Conservation (phyloP, 1,140 invertebrate genomes). For the Epicauta chinensis region DNA sequence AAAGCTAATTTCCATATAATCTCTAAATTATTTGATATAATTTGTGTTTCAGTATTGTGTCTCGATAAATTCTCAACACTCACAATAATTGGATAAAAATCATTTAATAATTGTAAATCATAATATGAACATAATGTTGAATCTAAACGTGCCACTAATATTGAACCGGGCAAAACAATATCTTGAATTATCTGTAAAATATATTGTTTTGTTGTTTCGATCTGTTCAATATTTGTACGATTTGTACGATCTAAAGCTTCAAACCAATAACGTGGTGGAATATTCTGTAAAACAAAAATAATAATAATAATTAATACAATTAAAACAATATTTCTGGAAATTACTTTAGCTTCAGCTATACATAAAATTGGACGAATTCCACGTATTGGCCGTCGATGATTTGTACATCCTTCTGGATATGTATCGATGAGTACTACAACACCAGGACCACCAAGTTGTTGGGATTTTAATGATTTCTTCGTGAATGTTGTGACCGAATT, state of each 20-base stretch:
- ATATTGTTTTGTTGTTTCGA: not conserved
- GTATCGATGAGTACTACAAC: constrained; percentile 46
- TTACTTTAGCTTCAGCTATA: constrained; percentile 41
- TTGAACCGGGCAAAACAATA: constrained; percentile 3
- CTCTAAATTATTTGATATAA: constrained; percentile 3
- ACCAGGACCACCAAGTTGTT: constrained; percentile 41
- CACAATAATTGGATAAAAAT: constrained; percentile 6
- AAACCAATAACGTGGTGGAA: constrained; percentile 10
- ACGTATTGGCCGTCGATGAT: constrained; percentile 31
- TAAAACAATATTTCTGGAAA: not conserved
- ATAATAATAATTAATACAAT: not conserved
- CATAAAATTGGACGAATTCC: constrained; percentile 48
- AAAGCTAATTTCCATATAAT: constrained; percentile 7
- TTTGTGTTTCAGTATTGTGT: constrained; percentile 2
- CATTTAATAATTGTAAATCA: constrained; percentile 5
- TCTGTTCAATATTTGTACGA: constrained; percentile 1
- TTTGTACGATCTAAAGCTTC: constrained; percentile 5
- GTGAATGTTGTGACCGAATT: constrained; percentile 42
- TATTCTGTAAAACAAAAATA: not conserved
- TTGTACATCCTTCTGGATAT: constrained; percentile 46
- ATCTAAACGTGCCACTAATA: constrained; percentile 4
- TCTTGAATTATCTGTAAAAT: constrained; percentile 4
- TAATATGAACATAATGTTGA: constrained; percentile 7
- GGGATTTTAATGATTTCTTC: constrained; percentile 40
- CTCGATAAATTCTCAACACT: not conserved